Conservation (phyloP, 2,113 vertebrate species). For the Tonatia bakeri region DNA sequence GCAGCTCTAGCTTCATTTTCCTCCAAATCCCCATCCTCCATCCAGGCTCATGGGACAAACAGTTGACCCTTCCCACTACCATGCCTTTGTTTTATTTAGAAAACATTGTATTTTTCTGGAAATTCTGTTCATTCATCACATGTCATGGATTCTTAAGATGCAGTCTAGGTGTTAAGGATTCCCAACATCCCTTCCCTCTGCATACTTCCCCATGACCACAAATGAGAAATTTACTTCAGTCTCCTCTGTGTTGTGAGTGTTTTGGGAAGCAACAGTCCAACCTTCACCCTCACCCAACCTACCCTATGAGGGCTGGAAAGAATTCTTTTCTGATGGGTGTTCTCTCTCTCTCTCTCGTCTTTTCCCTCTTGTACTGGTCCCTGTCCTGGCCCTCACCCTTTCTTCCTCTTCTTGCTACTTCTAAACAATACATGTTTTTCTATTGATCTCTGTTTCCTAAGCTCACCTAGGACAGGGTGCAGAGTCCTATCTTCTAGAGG, state of each 20-base stretch:
- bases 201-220: too few species aligned
- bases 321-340: neutral
- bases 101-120: neutral
- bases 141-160: neutral
- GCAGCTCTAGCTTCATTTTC: neutral
- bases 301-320: rapidly evolving
- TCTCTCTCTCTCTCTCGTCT: neutral
- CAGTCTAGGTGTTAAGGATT: too few species aligned
- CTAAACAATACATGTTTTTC: neutral
- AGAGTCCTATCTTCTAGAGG: neutral
- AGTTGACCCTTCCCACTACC: rapidly evolving
- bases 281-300: rapidly evolving
- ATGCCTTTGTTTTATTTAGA: neutral
- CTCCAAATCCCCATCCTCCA: too few species aligned
- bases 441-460: neutral
- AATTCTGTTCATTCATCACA: neutral
- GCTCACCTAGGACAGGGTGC: neutral
- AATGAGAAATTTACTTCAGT: too few species aligned
- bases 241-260: neutral
- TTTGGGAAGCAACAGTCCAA: neutral
- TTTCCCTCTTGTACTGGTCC: too few species aligned
- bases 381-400: neutral
- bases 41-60: neutral
- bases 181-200: neutral
- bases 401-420: neutral